Conservation (phyloP, 1,140 invertebrate species). For the silkworm (Bombyx mori) region DNA sequence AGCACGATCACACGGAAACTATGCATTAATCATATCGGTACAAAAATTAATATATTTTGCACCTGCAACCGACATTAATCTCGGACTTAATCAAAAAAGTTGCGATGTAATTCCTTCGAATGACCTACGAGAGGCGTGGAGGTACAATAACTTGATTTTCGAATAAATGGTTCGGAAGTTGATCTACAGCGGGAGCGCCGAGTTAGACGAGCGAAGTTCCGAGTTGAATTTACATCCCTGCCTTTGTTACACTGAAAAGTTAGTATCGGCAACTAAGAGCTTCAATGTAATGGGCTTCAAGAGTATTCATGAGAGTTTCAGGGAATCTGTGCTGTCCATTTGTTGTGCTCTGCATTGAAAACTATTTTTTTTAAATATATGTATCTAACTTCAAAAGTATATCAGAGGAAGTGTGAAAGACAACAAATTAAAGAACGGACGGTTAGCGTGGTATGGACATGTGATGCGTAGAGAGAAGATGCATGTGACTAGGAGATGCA, state of each 20-base stretch:
- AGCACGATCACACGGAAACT: conserved; percentile 20
- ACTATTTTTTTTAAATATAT: too few relatives aligned
- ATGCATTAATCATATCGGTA: conserved; percentile 20
- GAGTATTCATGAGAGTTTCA: conserved; percentile 8
- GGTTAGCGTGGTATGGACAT: too few relatives aligned
- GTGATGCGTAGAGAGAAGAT: too few relatives aligned
- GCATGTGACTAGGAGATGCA: too few relatives aligned
- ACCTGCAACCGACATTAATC: conserved; percentile 8
- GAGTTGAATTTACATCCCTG: conserved; percentile 38
- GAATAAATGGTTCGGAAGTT: conserved; percentile 66
- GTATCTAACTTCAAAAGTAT: too few relatives aligned
- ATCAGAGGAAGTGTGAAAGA: too few relatives aligned
- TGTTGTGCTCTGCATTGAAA: too few relatives aligned
- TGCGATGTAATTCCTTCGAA: conserved; percentile 57
- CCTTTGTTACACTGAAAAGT: conserved; percentile 31
- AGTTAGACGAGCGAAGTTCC: conserved; percentile 34
- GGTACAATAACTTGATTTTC: conserved; percentile 67
- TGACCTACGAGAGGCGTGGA: conserved; percentile 63
- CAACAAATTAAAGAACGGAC: too few relatives aligned
- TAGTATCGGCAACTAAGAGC: conserved; percentile 33
- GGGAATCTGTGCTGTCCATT: too few relatives aligned
- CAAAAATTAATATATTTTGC: conserved; percentile 3
- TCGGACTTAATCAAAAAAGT: conserved; percentile 15
- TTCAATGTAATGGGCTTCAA: conserved; percentile 40
- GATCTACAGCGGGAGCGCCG: conserved; percentile 44